Evolutionary conservation across 2,888 invertebrate species (phyloP), one percentile per base, ranked within the genome.

Genomic region (Cenopis cana): DNA sequence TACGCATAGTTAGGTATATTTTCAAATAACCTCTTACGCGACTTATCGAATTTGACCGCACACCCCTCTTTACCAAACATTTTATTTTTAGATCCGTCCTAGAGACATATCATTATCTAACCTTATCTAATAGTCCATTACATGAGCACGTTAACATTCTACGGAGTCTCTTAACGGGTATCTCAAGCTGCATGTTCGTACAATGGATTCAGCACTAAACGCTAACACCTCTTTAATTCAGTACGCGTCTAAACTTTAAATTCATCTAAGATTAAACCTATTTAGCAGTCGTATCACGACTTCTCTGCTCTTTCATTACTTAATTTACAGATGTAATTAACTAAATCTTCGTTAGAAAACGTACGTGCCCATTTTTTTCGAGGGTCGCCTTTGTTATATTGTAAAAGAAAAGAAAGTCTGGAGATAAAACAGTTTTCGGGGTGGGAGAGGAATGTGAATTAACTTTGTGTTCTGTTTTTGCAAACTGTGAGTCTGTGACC

Each of bases 321-420:
- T 81, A 79, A 80, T 81, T 81, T 80, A 80, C 79, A 79, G 80
- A 79, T 76, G 79, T 77, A 80, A 80, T 81, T 79, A 79, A 80
- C 76, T 80, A 80, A 80, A 80, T 80, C 80, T 80, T 77, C 76
- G 76, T 79, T 78, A 76, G 77, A 77, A 77, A 77, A 76, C 76
- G 74, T 68, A 62, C 66, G 67, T 73, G 70, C 68, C 41, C 76
- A 76, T 77, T 77, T 76, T 76, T 64, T 54, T 64, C 46, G 60
- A 20, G 52, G 50, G 38, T 38, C 38, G 36, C 52, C 52, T 70
- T 73, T 72, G 73, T 68, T 65, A 64, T 12, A 62, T 56, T 65
- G 60, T 52, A 14, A 36, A 61, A 75, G 72, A 72, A 74, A 76
- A 75, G 64, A 70, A 73, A 68, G 73, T 10, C 62, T 69, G 71